These are phyloP conservation scores for Anhinga anhinga DNA, from an alignment of 2,113 vertebrate genomes.

Conservation along the genomic window DNA sequence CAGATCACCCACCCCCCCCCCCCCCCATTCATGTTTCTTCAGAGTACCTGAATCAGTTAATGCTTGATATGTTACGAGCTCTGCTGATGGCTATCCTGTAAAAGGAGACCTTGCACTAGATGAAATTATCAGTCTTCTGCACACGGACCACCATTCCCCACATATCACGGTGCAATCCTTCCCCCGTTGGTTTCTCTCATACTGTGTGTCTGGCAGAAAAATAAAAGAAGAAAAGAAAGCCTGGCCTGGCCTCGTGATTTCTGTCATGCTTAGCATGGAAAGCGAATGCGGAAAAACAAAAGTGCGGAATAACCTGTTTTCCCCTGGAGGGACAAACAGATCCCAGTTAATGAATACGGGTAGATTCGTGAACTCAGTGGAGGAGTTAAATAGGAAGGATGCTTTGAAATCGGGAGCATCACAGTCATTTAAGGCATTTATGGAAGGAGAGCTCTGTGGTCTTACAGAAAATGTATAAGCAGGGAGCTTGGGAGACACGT, in stretches of 20 bases:
- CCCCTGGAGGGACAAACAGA: background rate
- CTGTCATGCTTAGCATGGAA: accelerated
- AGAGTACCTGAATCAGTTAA: background rate
- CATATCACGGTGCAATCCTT: background rate
- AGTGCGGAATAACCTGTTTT: background rate
- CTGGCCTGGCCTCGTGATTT: background rate
- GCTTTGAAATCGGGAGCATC: background rate
- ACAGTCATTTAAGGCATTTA: background rate
- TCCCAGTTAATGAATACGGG: background rate
- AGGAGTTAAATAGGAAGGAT: background rate
- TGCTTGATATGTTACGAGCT: background rate
- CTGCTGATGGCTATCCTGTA: background rate
- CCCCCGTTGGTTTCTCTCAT: background rate
- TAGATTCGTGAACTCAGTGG: accelerated
- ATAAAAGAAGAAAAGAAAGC: background rate
- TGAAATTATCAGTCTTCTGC: background rate
- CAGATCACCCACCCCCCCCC: background rate
- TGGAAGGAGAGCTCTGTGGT: background rate
- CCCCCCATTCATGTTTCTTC: background rate
- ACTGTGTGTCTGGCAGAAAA: background rate
- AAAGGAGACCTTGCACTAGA: background rate
- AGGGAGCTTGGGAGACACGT: background rate
- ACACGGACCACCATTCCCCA: background rate
- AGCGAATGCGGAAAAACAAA: background rate
- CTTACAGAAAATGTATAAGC: background rate